These are phyloP conservation scores for Aurelia sp. DNA, from an alignment of 30 jellyfish, hydroid and myxozoan genomes.

Conservation along the genomic window DNA sequence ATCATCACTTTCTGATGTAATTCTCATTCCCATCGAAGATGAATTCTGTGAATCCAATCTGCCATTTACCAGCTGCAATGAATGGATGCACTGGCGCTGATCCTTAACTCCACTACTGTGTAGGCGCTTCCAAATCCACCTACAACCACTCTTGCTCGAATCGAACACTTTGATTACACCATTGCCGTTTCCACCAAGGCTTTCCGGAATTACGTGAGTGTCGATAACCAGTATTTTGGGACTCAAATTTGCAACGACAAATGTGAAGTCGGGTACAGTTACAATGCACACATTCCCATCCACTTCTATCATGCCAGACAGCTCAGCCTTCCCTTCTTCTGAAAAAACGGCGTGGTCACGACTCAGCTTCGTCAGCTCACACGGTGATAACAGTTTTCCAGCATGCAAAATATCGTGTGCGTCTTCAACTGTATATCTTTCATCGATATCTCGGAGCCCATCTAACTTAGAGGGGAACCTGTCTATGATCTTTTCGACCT, in stretches of 20 bases:
- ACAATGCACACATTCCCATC: too few species aligned
- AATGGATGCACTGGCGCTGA: neutral
- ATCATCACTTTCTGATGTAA: too few species aligned
- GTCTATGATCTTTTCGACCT: too few species aligned
- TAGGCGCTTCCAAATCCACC: slow-evolving; percentile 38
- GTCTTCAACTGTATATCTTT: neutral
- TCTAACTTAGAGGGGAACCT: neutral
- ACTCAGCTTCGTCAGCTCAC: neutral
- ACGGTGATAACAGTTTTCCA: neutral
- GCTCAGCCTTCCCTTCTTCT: too few species aligned
- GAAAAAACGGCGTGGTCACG: too few species aligned
- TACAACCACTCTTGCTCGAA: neutral
- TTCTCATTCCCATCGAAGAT: too few species aligned
- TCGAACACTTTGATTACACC: slow-evolving; percentile 15
- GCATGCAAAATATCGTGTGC: neutral
- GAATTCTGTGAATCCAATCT: neutral
- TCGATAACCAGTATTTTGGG: neutral
- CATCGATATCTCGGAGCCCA: neutral
- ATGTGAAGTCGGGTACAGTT: slow-evolving; percentile 15
- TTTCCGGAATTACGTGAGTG: slow-evolving; percentile 11
- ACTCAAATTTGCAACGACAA: slow-evolving; percentile 6
- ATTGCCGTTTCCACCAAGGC: neutral
- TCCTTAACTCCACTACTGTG: neutral
- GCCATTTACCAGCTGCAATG: neutral
- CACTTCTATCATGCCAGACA: too few species aligned